Evolutionary conservation across 2,797 vertebrate species (phyloP).

Genomic region (Chelonia mydas): DNA sequence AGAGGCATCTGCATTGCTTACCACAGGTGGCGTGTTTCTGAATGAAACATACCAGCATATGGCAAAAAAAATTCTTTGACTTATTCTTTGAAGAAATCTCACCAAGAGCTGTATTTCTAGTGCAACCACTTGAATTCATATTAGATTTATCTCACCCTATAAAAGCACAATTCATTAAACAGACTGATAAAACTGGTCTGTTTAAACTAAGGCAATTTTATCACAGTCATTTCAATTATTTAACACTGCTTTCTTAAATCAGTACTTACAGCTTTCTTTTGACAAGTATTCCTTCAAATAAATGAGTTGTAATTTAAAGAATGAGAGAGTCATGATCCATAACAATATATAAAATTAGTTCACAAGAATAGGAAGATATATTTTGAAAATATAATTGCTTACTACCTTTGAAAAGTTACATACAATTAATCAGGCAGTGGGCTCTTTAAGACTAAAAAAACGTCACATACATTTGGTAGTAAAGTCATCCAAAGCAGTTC

Average conservation of each 20-base stretch:
- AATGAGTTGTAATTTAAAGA: conserved; percentile 83
- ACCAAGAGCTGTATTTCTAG: conserved; percentile 80
- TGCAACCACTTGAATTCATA: conserved; percentile 77
- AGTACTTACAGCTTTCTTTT: conserved; percentile 84
- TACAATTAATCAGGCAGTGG: not conserved
- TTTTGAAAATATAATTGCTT: conserved; percentile 67
- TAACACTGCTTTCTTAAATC: conserved; percentile 85
- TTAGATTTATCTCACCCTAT: conserved; percentile 85
- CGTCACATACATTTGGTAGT: not conserved
- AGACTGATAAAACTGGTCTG: conserved; percentile 85
- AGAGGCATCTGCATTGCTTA: not conserved
- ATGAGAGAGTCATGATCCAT: conserved; percentile 73
- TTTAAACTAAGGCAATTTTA: conserved; percentile 87
- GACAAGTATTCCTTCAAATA: conserved; percentile 83
- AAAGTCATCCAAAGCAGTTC: not conserved
- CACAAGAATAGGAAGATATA: conserved; percentile 40
- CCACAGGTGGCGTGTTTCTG: not conserved
- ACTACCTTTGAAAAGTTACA: conserved; percentile 61
- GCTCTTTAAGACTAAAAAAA: not conserved
- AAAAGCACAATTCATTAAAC: conserved; percentile 89
- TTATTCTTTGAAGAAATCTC: conserved; percentile 62
- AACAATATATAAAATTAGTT: conserved; percentile 76
- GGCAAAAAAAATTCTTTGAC: conserved; percentile 31
- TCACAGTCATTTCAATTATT: conserved; percentile 88
- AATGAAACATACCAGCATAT: conserved; percentile 51